Conservation (phyloP, 53 echinoderm and acorn worm genomes). For the Echinometra lucunter region DNA sequence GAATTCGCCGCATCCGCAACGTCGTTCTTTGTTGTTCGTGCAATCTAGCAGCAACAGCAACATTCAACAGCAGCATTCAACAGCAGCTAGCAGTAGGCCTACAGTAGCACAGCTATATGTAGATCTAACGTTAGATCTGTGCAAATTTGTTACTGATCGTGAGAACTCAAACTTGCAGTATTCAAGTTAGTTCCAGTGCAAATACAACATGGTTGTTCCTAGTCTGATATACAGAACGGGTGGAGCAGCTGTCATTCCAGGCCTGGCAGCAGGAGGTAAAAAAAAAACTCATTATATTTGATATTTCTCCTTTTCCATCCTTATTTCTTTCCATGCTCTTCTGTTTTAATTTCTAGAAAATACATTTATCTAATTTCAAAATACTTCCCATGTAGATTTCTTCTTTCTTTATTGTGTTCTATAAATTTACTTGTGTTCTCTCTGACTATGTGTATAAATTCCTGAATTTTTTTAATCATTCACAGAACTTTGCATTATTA, state of each 20-base stretch:
- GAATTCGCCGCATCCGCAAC: constrained; percentile 3
- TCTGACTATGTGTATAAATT: too few species aligned
- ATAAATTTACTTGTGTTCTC: too few species aligned
- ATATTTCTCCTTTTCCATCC: too few species aligned
- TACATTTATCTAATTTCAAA: too few species aligned
- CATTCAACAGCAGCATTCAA: not conserved
- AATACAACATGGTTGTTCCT: not conserved
- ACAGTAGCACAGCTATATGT: not conserved
- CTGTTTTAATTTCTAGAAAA: too few species aligned
- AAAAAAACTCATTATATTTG: not conserved
- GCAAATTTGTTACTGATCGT: not conserved
- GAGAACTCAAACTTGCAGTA: not conserved
- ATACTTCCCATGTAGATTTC: too few species aligned
- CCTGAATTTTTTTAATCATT: too few species aligned
- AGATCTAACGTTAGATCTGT: too few species aligned
- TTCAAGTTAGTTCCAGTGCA: not conserved
- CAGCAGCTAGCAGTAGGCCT: not conserved
- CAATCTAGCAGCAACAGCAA: not conserved
- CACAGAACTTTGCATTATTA: too few species aligned
- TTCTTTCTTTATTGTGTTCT: too few species aligned
- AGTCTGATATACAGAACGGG: constrained; percentile 25
- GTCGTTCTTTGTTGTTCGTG: not conserved
- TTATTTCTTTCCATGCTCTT: too few species aligned
- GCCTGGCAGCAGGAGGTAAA: not conserved
- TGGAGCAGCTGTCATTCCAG: constrained; percentile 17